Conservation (phyloP, 2,113 vertebrate genomes). For the Hucho hucho region DNA sequence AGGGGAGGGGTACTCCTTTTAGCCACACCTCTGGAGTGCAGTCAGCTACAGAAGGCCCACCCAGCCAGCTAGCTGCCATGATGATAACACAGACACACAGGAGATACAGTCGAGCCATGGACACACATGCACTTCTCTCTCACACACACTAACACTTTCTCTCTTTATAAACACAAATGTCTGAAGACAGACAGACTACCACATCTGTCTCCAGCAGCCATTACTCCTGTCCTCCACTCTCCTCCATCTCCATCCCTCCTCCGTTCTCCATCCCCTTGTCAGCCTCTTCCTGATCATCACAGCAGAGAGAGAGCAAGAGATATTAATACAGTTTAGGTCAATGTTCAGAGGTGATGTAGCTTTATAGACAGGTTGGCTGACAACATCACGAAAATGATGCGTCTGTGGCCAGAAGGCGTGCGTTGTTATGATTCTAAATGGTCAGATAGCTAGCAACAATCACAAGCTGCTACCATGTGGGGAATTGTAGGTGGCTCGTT, state of each 20-base stretch:
- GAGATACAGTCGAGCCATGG: slow-evolving; percentile 23
- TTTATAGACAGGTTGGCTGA: no score
- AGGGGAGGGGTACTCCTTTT: not conserved
- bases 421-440: no score
- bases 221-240: slow-evolving; percentile 58
- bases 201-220: slow-evolving; percentile 35
- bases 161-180: slow-evolving; percentile 50
- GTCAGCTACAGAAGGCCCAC: slow-evolving; percentile 34
- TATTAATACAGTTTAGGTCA: no score
- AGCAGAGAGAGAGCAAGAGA: not conserved
- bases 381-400: no score
- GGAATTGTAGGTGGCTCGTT: no score
- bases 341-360: not conserved
- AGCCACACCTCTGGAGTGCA: slow-evolving; percentile 25
- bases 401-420: no score
- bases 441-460: no score
- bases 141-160: slow-evolving; percentile 11
- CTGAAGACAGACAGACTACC: slow-evolving; percentile 53
- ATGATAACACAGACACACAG: slow-evolving; percentile 33
- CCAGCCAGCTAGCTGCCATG: slow-evolving; percentile 51
- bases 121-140: slow-evolving; percentile 18
- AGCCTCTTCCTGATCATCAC: slow-evolving; percentile 63
- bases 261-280: slow-evolving; percentile 48
- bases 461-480: no score
- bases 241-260: slow-evolving; percentile 67